Conservation (phyloP, 2,113 vertebrate genomes). For the Heterocephalus glaber region DNA sequence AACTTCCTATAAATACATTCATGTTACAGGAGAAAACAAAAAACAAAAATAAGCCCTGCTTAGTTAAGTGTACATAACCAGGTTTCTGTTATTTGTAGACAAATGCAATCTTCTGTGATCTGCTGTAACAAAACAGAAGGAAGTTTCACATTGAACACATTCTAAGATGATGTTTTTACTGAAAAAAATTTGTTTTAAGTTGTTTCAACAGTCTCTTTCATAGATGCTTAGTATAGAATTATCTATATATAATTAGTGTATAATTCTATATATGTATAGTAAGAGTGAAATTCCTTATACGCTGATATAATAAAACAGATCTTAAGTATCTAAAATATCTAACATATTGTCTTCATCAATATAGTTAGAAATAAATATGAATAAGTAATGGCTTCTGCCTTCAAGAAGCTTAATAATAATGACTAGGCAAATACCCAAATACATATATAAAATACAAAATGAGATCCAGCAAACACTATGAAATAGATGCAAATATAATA, state of each 20-base stretch:
- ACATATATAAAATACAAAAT: neutral
- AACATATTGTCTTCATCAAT: neutral
- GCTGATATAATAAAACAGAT: neutral
- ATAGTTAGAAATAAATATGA: neutral
- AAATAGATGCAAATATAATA: neutral
- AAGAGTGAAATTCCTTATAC: neutral
- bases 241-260: too few species aligned
- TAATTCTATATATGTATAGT: neutral
- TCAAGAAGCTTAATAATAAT: neutral
- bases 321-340: slow-evolving; percentile 22
- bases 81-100: neutral
- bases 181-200: slow-evolving; percentile 2
- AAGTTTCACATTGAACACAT: neutral
- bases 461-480: neutral
- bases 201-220: neutral
- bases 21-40: neutral
- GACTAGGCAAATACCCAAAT: neutral
- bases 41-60: neutral
- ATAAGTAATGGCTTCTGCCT: neutral
- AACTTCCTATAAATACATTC: neutral
- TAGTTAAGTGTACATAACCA: neutral
- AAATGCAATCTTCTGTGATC: neutral
- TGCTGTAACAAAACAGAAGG: neutral
- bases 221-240: neutral
- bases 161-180: neutral